These are phyloP conservation scores for Camponotus floridanus DNA, from an alignment of 1,140 invertebrate species.

Conservation along the genomic window DNA sequence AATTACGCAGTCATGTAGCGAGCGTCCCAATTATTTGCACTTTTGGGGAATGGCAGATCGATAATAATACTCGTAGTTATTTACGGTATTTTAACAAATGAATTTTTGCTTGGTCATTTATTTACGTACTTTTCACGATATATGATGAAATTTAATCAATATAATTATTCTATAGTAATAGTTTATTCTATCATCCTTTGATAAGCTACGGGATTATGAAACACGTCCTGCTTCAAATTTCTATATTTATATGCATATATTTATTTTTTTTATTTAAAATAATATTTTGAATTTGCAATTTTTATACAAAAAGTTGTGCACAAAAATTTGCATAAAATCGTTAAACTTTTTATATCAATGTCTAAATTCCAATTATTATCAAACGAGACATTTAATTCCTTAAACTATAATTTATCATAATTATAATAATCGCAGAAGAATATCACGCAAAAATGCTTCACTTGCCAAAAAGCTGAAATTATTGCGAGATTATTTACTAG, in stretches of 20 bases:
- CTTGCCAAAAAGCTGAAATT: slow-evolving; percentile 62
- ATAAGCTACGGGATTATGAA: background rate
- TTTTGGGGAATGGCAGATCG: slow-evolving; percentile 1
- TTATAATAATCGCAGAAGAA: background rate
- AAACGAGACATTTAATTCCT: background rate
- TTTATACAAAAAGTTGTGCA: background rate
- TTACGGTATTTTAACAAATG: background rate
- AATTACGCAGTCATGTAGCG: slow-evolving; percentile 17
- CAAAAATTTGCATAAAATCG: background rate
- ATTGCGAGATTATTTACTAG: slow-evolving; percentile 26
- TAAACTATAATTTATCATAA: too few relatives aligned
- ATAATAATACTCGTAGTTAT: background rate
- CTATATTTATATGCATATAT: background rate
- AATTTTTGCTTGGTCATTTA: background rate
- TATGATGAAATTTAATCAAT: slow-evolving; percentile 1
- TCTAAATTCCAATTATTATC: background rate
- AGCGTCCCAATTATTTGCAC: slow-evolving; percentile 36
- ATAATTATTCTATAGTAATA: background rate
- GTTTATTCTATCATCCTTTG: background rate
- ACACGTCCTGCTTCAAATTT: background rate
- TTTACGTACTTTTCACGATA: slow-evolving; percentile 2
- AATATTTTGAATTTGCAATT: slow-evolving; percentile 1
- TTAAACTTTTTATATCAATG: background rate
- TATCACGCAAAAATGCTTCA: too few relatives aligned
- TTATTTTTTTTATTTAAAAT: background rate